Percentiles rank a stretch among this genome's conserved stretches.
Evolutionary conservation across 2,888 invertebrate genomes (phyloP).

Genomic region (Lucinisca nassula): DNA sequence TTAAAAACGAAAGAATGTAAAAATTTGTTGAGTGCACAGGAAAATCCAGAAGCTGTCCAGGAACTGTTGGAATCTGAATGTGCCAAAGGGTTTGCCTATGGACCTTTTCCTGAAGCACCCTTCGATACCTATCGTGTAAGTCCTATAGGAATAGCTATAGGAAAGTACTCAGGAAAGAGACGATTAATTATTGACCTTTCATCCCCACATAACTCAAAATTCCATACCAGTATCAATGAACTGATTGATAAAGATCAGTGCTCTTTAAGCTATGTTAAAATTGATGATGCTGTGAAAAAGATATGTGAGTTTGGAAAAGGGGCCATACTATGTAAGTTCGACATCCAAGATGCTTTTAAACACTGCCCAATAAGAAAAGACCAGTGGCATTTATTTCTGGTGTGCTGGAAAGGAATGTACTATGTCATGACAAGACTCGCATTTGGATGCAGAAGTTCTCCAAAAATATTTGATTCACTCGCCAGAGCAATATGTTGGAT

Average conservation of each 20-base stretch:
- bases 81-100: constrained; percentile 51
- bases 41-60: constrained; percentile 28
- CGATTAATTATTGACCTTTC: constrained; percentile 64
- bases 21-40: constrained; percentile 46
- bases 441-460: constrained; percentile 54
- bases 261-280: too few relatives aligned
- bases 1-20: neutral
- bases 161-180: constrained; percentile 64
- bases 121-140: constrained; percentile 53
- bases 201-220: constrained; percentile 52
- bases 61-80: constrained; percentile 39
- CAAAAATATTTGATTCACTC: constrained; percentile 53
- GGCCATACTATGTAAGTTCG: constrained; percentile 48
- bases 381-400: constrained; percentile 41
- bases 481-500: constrained; percentile 58
- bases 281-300: constrained; percentile 60
- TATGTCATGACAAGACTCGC: constrained; percentile 40
- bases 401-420: constrained; percentile 53
- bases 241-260: constrained; percentile 59
- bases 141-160: constrained; percentile 53
- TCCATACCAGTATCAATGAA: constrained; percentile 52
- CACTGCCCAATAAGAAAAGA: constrained; percentile 39
- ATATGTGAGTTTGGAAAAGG: constrained; percentile 33
- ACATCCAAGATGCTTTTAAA: constrained; percentile 65
- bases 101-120: constrained; percentile 44